phyloP scores from a whole-genome alignment of 2,888 invertebrate species.

The Spilosoma lubricipeda region DNA sequence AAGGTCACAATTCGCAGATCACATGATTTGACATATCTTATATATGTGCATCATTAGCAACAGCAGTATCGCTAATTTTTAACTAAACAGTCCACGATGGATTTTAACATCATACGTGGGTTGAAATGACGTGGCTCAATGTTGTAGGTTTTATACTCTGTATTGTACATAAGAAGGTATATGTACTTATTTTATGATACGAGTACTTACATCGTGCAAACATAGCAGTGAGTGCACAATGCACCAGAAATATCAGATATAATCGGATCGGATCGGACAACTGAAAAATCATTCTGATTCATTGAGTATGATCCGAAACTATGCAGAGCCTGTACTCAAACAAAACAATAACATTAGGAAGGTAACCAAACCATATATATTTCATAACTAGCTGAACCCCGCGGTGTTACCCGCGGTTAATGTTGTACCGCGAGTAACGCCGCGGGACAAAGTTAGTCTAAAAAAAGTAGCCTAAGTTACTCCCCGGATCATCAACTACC shows the following conservation, averaged over 20 bases:
- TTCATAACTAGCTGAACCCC: too few species aligned
- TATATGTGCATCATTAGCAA: conserved; percentile 39
- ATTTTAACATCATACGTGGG: conserved; percentile 15
- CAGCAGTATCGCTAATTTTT: conserved; percentile 29
- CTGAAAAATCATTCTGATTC: neutral
- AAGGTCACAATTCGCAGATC: conserved; percentile 34
- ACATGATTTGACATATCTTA: conserved; percentile 35
- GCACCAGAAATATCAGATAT: neutral
- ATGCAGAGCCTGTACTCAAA: too few species aligned
- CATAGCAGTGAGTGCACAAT: neutral
- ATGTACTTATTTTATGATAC: too few species aligned
- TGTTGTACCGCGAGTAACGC: too few species aligned
- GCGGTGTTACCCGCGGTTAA: too few species aligned
- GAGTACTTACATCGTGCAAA: neutral
- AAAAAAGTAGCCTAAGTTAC: too few species aligned
- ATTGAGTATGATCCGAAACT: neutral
- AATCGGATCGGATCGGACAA: neutral
- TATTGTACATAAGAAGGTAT: too few species aligned
- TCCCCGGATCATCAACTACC: too few species aligned
- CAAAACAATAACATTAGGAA: too few species aligned
- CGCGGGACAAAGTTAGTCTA: too few species aligned
- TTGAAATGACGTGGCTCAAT: neutral
- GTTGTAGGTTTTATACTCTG: neutral
- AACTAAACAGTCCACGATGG: conserved; percentile 32
- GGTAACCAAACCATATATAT: too few species aligned